Conservation (phyloP, 2,113 vertebrate genomes). For the Microtus ochrogaster region DNA sequence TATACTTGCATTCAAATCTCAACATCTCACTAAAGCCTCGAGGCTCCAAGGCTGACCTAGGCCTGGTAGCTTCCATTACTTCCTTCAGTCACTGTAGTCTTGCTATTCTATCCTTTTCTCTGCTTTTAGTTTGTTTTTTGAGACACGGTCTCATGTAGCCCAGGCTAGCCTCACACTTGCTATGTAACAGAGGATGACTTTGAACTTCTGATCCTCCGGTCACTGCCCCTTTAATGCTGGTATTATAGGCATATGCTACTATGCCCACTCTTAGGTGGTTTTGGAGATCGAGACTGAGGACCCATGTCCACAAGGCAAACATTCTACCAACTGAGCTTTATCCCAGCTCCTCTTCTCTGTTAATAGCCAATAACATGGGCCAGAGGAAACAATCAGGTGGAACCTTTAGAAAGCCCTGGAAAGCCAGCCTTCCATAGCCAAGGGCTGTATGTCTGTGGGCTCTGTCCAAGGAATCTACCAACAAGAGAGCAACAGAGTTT, state of each 20-base stretch:
- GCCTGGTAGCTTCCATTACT: rapidly evolving
- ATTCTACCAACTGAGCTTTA: background rate
- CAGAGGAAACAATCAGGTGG: background rate
- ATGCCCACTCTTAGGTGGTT: background rate
- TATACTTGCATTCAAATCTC: background rate
- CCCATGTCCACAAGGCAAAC: background rate
- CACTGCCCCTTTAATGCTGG: background rate
- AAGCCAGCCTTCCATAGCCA: background rate
- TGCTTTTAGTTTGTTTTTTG: background rate
- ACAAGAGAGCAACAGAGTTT: background rate
- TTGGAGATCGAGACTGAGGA: background rate
- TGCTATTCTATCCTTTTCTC: background rate
- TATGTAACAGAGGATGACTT: background rate
- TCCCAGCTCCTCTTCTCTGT: background rate
- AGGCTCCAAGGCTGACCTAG: background rate
- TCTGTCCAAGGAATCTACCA: background rate
- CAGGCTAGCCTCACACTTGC: background rate
- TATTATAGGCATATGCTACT: background rate
- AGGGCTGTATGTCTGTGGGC: background rate
- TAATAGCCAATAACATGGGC: background rate
- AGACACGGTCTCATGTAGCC: background rate
- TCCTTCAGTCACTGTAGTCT: background rate
- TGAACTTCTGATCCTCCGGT: background rate
- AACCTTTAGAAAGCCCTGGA: background rate
- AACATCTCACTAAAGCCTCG: background rate